Percentiles rank a stretch among this genome's conserved stretches.
Conservation (phyloP, 2,888 invertebrate genomes). For the Mimumesa dahlbomi region DNA sequence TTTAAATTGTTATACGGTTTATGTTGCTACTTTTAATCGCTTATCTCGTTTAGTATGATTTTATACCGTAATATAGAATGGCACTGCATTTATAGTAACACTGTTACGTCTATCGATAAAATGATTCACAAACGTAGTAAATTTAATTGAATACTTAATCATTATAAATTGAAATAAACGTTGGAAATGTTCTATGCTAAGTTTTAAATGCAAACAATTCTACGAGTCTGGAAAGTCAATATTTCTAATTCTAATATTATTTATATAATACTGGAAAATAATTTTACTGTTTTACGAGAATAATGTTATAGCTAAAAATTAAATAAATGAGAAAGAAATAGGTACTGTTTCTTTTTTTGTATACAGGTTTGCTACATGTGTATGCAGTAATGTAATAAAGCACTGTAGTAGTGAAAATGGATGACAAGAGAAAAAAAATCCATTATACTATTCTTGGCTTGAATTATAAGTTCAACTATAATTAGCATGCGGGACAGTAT, state of each 20-base stretch:
- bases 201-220: too few species aligned
- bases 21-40: not conserved
- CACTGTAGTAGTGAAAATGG: not conserved
- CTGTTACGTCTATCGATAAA: not conserved
- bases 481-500: not conserved
- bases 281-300: not conserved
- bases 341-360: not conserved
- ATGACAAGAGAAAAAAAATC: not conserved
- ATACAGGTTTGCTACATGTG: not conserved
- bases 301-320: not conserved
- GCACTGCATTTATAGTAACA: not conserved
- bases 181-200: too few species aligned
- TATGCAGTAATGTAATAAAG: not conserved
- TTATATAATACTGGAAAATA: not conserved
- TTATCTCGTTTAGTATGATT: not conserved
- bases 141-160: not conserved
- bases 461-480: not conserved
- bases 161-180: too few species aligned
- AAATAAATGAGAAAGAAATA: not conserved
- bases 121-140: not conserved
- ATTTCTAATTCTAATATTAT: not conserved
- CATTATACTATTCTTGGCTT: not conserved
- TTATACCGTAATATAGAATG: not conserved
- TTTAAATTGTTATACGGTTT: not conserved
- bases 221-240: too few species aligned